Evolutionary conservation across 2,888 invertebrate genomes (phyloP), one percentile per base, ranked within the genome.

Genomic region (Brassicogethes aeneus): DNA sequence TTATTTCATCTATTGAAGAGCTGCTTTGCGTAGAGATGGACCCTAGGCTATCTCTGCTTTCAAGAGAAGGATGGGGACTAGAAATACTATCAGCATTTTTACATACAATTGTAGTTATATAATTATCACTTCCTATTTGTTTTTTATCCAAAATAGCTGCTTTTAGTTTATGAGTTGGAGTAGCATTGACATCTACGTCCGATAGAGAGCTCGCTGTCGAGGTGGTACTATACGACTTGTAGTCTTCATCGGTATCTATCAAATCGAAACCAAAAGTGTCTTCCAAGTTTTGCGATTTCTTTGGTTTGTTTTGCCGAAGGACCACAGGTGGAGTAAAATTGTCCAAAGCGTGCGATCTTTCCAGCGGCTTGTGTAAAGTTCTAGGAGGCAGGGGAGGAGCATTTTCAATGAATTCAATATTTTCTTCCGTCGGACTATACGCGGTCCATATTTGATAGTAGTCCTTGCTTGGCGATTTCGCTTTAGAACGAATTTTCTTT

Each of bases 261-360:
- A 89, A 76, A 64, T 89, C 89, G 62, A 88, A 89, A 50, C 80
- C 82, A 61, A 89, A 89, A 35, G 83, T 80, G 62, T 88, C 88
- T 62, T 87, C 85, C 13, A 76, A 76, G 45, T 75, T 70, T 32
- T 79, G 79, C 47, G 74, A 73, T 34, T 45, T 77, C 49, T 79
- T 80, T 47, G 80, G 79, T 66, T 83, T 82, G 55, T 80, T 73
- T 56, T 80, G 77, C 43, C 80, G 68, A 34, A 77, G 76, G 53
- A 85, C 76, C 61, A 79, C 76, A 2, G 86, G 85, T 15, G 85
- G 85, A 38, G 40, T 54, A 17, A 53, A 51, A 16, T 42, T 60
- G 36, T 55, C 56, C 16, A 67, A 46, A 44, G 60, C 68, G 47
- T 55, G 69, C 49, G 61, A 71, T 60, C 59, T 72, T 59, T 89